Evolutionary conservation across 2,888 invertebrate genomes (phyloP).

Genomic region (Smittia sp.): DNA sequence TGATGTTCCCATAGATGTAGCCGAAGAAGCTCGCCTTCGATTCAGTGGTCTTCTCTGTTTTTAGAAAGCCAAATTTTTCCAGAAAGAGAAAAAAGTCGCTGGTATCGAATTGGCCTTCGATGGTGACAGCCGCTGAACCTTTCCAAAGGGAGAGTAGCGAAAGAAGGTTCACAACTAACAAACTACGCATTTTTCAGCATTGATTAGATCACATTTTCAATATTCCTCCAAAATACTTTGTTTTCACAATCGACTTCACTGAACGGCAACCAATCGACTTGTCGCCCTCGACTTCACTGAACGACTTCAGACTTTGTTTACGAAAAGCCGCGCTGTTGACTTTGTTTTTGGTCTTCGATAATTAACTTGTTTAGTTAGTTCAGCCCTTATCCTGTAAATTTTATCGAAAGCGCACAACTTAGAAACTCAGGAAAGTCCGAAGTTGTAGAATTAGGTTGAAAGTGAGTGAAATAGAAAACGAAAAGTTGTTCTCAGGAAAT

Average conservation of each 20-base stretch:
- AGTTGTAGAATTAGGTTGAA: background rate
- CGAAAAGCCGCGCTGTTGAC: no score
- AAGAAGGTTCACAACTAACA: constrained; percentile 25
- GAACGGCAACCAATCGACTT: no score
- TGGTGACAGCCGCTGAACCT: background rate
- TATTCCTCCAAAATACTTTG: background rate
- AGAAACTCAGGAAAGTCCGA: no score
- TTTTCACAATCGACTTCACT: constrained; percentile 18
- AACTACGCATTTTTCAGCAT: constrained; percentile 2
- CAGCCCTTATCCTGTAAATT: no score
- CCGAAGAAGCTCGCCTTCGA: constrained; percentile 85
- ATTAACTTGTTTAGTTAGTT: no score
- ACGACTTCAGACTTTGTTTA: no score
- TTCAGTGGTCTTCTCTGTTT: constrained; percentile 77
- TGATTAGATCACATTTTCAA: constrained; percentile 22
- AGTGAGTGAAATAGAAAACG: background rate
- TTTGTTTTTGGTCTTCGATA: no score
- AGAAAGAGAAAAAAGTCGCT: constrained; percentile 86
- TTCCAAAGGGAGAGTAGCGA: background rate
- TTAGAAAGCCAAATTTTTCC: constrained; percentile 94
- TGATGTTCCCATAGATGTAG: constrained; percentile 94
- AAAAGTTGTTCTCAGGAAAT: background rate
- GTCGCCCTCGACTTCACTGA: no score
- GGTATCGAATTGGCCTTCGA: constrained; percentile 45
- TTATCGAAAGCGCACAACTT: no score